Conservation (phyloP, 2,888 invertebrate genomes). For the Drosophila multiciliata region DNA sequence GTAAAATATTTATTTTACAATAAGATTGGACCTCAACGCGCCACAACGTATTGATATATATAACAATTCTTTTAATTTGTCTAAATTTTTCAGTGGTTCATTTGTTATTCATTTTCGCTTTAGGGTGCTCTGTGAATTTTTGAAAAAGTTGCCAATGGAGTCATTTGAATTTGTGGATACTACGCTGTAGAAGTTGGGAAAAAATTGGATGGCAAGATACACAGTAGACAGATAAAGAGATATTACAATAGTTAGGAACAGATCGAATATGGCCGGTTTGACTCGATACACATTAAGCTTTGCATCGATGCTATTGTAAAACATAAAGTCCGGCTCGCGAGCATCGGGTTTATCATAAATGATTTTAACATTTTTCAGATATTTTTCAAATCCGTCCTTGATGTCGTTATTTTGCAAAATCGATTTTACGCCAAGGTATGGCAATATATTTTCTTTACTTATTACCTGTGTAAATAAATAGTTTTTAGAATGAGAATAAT, state of each 20-base stretch:
- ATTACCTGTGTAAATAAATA: slow-evolving; percentile 88
- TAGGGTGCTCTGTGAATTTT: slow-evolving; percentile 23
- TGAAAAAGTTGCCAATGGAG: slow-evolving; percentile 16
- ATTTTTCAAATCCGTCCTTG: slow-evolving; percentile 90
- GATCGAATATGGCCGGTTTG: slow-evolving; percentile 98
- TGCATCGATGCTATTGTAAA: slow-evolving; percentile 93
- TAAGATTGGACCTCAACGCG: slow-evolving; percentile 40
- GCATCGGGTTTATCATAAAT: slow-evolving; percentile 90
- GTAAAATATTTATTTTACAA: slow-evolving; percentile 45
- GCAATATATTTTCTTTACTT: slow-evolving; percentile 89
- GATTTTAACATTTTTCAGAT: slow-evolving; percentile 91
- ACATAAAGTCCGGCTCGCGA: slow-evolving; percentile 96
- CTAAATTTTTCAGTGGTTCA: slow-evolving; percentile 19
- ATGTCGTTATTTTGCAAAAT: slow-evolving; percentile 89
- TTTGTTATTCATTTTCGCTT: slow-evolving; percentile 43
- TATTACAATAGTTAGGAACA: slow-evolving; percentile 95
- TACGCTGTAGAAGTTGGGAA: slow-evolving; percentile 88
- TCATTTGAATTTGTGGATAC: slow-evolving; percentile 84
- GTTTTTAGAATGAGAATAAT: background rate
- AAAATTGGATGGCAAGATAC: slow-evolving; percentile 92
- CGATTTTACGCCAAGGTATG: slow-evolving; percentile 91
- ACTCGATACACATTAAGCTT: slow-evolving; percentile 96
- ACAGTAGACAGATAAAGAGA: slow-evolving; percentile 92
- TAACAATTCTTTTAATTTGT: slow-evolving; percentile 31
- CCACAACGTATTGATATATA: slow-evolving; percentile 23